Percentiles rank a stretch among this genome's conserved stretches.
Evolutionary conservation across 2,888 invertebrate genomes (phyloP).

Genomic region (Ceramica pisi): DNA sequence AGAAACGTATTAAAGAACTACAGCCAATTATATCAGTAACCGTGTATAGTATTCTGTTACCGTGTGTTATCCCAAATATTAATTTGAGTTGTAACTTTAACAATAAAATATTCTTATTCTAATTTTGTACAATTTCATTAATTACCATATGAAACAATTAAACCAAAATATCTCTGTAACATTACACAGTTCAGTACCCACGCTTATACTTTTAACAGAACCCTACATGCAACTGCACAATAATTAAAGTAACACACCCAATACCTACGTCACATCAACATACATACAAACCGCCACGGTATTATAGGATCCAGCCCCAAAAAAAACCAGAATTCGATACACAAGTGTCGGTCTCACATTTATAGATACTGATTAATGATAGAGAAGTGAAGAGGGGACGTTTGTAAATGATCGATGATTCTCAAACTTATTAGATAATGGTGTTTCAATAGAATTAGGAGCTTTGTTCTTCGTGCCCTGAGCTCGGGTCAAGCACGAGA

Average conservation of each 20-base stretch:
- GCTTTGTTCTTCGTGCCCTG: slow-evolving; percentile 87
- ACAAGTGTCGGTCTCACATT: slow-evolving; percentile 87
- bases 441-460: slow-evolving; percentile 89
- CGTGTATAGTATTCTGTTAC: too few species aligned
- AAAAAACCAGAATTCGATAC: slow-evolving; percentile 80
- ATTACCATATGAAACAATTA: background rate
- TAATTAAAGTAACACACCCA: slow-evolving; percentile 52
- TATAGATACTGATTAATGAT: slow-evolving; percentile 90
- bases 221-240: slow-evolving; percentile 45
- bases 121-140: background rate
- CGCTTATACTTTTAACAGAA: background rate
- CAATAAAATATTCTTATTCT: too few species aligned
- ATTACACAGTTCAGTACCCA: background rate
- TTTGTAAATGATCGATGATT: slow-evolving; percentile 85
- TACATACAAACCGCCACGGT: slow-evolving; percentile 31
- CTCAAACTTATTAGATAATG: slow-evolving; percentile 89
- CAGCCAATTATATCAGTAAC: too few species aligned
- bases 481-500: slow-evolving; percentile 69
- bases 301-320: slow-evolving; percentile 55
- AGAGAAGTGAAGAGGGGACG: slow-evolving; percentile 84
- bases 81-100: too few species aligned
- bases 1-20: too few species aligned
- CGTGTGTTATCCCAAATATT: background rate
- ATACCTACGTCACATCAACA: slow-evolving; percentile 21
- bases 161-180: background rate